These are phyloP conservation scores for Parasteatoda tepidariorum DNA, from an alignment of 1,140 invertebrate species.

Conservation along the genomic window DNA sequence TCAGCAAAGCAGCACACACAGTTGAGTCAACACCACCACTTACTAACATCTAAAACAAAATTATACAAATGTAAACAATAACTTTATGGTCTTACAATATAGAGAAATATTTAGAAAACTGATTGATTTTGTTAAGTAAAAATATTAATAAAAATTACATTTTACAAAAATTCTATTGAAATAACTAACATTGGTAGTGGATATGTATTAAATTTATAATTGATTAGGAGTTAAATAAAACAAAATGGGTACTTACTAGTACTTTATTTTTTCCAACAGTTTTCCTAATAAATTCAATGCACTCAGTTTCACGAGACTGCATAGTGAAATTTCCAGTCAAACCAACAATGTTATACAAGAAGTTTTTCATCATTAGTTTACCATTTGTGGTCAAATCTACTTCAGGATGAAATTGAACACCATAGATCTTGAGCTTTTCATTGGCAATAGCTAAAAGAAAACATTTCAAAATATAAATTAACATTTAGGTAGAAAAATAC, in stretches of 20 bases:
- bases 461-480: neutral
- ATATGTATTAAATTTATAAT: too few species aligned
- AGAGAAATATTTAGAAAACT: too few species aligned
- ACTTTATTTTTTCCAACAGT: conserved; percentile 93
- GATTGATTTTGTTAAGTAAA: neutral
- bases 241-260: conserved; percentile 84
- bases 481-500: neutral
- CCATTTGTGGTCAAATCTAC: conserved; percentile 95
- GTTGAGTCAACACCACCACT: conserved; percentile 99
- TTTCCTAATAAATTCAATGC: conserved; percentile 92
- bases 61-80: too few species aligned
- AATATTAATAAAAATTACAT: neutral
- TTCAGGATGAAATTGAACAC: conserved; percentile 98
- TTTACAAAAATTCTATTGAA: too few species aligned
- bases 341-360: conserved; percentile 91
- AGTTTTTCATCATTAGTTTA: conserved; percentile 92
- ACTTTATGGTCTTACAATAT: too few species aligned
- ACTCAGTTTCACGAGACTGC: conserved; percentile 86
- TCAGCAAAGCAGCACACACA: conserved; percentile 94
- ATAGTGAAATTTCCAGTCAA: conserved; percentile 91
- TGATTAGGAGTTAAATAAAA: too few species aligned
- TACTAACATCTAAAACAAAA: conserved; percentile 79
- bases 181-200: too few species aligned
- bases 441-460: conserved; percentile 82
- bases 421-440: conserved; percentile 91